A percentile compares a stretch with the other conserved stretches of the same genome.
Evolutionary conservation across 1,140 invertebrate species (phyloP).

Genomic region (Orchesella cincta): DNA sequence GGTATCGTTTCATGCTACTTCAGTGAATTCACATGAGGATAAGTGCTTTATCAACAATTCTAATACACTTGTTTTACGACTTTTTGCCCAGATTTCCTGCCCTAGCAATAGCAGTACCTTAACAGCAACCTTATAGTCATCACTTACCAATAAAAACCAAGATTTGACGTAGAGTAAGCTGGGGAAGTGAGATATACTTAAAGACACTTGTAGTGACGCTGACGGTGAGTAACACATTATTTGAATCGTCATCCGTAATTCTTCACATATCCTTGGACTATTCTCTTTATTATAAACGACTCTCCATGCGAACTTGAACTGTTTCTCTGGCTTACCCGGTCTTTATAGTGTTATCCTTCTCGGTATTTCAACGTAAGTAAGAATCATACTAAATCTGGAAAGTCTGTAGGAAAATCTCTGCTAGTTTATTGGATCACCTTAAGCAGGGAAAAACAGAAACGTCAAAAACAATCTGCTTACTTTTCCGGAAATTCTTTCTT

Average conservation of each 20-base stretch:
- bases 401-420: background rate
- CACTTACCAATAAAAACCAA: background rate
- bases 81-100: background rate
- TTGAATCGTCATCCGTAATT: no score
- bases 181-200: no score
- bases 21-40: background rate
- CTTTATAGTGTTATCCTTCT: background rate
- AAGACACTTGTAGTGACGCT: no score
- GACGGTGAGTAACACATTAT: no score
- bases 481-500: background rate
- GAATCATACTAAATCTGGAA: background rate
- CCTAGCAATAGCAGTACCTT: background rate
- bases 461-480: constrained; percentile 27
- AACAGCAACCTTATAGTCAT: constrained; percentile 12
- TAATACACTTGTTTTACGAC: constrained; percentile 8
- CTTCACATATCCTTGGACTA: no score
- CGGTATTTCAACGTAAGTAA: background rate
- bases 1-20: no score
- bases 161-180: background rate
- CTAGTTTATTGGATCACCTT: constrained; percentile 21
- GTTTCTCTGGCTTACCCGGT: background rate
- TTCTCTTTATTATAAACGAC: background rate
- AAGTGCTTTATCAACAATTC: constrained; percentile 9
- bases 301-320: background rate
- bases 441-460: constrained; percentile 13